Conservation (phyloP, 1,140 invertebrate genomes). For the Caenorhabditis brenneri region DNA sequence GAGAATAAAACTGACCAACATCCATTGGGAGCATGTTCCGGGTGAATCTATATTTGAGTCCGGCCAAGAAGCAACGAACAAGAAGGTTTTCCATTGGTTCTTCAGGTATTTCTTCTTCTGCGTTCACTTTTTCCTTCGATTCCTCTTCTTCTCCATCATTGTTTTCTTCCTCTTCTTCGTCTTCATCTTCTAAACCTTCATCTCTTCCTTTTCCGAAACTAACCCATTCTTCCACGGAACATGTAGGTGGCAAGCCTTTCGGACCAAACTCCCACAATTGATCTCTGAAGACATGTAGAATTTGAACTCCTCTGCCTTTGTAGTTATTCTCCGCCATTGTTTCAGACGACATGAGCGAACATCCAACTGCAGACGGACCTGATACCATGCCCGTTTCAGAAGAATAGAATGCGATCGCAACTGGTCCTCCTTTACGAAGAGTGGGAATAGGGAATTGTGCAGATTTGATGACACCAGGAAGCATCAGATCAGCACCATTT, state of each 20-base stretch:
- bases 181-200: background rate
- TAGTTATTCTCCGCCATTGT: constrained; percentile 48
- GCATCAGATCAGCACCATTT: constrained; percentile 58
- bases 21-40: constrained; percentile 51
- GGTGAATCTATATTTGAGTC: constrained; percentile 49
- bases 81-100: constrained; percentile 36
- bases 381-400: constrained; percentile 24
- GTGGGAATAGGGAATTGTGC: background rate
- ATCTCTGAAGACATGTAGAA: constrained; percentile 50
- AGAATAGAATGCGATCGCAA: constrained; percentile 6
- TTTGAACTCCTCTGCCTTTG: constrained; percentile 55
- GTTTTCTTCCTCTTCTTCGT: background rate
- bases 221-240: background rate
- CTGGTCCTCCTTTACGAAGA: background rate
- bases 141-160: too few relatives aligned
- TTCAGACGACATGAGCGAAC: constrained; percentile 53
- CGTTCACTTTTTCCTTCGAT: background rate
- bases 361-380: constrained; percentile 53
- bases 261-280: background rate
- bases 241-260: constrained; percentile 17
- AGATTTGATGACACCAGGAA: constrained; percentile 46
- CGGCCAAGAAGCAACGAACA: constrained; percentile 51
- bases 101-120: background rate
- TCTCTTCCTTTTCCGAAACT: background rate
- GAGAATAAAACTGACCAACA: constrained; percentile 57